Conservation (phyloP, 2,888 invertebrate genomes). For the Rhagium mordax region DNA sequence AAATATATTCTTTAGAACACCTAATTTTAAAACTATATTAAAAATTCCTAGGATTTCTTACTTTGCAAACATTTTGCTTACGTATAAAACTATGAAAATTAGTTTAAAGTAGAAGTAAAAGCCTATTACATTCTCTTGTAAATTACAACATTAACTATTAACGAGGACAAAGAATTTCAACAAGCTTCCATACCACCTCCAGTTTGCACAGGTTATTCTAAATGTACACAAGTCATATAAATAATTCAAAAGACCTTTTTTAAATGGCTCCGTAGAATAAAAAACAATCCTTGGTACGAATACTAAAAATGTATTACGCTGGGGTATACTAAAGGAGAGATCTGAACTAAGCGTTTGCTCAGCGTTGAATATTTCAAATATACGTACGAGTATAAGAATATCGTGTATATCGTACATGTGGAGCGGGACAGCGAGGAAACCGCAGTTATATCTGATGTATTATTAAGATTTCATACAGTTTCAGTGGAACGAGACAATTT, state of each 20-base stretch:
- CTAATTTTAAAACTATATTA: too few species aligned
- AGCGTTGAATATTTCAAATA: conserved; percentile 47
- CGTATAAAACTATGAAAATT: not conserved
- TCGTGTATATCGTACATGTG: conserved; percentile 6
- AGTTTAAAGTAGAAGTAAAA: not conserved
- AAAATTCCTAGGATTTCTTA: too few species aligned
- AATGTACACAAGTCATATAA: conserved; percentile 42
- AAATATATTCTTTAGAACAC: too few species aligned
- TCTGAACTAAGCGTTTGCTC: conserved; percentile 47
- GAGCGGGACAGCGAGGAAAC: not conserved
- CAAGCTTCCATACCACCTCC: not conserved
- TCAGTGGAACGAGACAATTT: not conserved
- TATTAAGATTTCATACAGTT: conserved; percentile 28
- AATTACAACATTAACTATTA: not conserved
- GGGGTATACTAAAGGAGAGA: conserved; percentile 42
- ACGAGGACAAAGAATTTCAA: not conserved
- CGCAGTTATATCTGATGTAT: conserved; percentile 13
- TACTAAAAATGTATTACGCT: conserved; percentile 49
- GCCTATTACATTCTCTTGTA: not conserved
- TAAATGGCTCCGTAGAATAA: conserved; percentile 45
- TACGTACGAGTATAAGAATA: conserved; percentile 36
- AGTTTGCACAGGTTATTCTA: conserved; percentile 21
- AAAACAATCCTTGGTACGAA: conserved; percentile 48
- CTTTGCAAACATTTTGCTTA: too few species aligned
- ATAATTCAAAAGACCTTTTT: conserved; percentile 47